These are phyloP conservation scores for Drosophila kepulauana DNA, from an alignment of 1,140 invertebrate species.

Conservation along the genomic window DNA sequence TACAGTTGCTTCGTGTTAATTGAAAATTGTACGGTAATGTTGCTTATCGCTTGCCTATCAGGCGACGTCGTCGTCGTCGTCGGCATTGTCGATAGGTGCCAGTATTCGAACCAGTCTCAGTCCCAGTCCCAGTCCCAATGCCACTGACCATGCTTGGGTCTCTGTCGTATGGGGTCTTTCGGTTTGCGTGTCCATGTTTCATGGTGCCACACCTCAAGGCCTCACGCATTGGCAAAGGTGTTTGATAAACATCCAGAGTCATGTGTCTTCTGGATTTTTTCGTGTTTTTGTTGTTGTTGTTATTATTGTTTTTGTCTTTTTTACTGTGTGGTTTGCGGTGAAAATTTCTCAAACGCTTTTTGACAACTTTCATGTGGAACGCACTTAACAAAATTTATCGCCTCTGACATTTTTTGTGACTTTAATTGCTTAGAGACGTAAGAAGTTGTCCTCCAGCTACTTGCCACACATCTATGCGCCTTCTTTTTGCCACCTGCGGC, in stretches of 20 bases:
- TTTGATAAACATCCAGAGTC: slow-evolving; percentile 63
- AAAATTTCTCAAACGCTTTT: slow-evolving; percentile 79
- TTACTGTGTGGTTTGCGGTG: slow-evolving; percentile 48
- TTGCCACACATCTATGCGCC: slow-evolving; percentile 37
- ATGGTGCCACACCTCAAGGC: slow-evolving; percentile 62
- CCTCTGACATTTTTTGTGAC: slow-evolving; percentile 77
- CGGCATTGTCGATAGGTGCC: slow-evolving; percentile 14
- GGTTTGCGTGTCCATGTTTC: slow-evolving; percentile 65
- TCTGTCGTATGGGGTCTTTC: slow-evolving; percentile 34
- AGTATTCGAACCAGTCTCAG: slow-evolving; percentile 12
- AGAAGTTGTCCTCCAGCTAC: slow-evolving; percentile 59
- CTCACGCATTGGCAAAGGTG: slow-evolving; percentile 68
- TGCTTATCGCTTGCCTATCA: slow-evolving; percentile 77
- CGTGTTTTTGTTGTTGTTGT: slow-evolving; percentile 2
- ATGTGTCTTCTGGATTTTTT: slow-evolving; percentile 21
- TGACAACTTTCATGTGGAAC: slow-evolving; percentile 80
- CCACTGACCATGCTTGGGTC: slow-evolving; percentile 25
- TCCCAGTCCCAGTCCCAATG: neutral
- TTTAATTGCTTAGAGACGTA: slow-evolving; percentile 70
- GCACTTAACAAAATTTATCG: slow-evolving; percentile 81
- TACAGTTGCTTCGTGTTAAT: slow-evolving; percentile 76
- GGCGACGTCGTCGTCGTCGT: slow-evolving; percentile 25
- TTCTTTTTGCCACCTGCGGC: slow-evolving; percentile 41
- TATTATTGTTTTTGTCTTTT: neutral
- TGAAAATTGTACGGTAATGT: slow-evolving; percentile 83